These are phyloP conservation scores for Drosophila bipectinata DNA, from an alignment of 1,140 invertebrate genomes.

Conservation along the genomic window DNA sequence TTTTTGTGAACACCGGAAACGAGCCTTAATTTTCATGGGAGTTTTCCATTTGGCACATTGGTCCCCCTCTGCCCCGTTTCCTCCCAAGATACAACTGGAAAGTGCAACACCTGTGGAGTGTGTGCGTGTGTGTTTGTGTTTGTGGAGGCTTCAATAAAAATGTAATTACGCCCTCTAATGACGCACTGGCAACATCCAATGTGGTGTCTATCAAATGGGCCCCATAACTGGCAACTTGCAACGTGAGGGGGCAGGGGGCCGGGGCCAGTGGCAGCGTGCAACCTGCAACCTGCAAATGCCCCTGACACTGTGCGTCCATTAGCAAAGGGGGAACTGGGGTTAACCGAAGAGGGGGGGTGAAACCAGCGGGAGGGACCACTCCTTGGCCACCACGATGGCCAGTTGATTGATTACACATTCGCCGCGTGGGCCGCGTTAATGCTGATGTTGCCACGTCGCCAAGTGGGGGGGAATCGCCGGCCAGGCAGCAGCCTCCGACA, in stretches of 20 bases:
- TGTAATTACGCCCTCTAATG: constrained; percentile 80
- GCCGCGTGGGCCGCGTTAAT: constrained; percentile 65
- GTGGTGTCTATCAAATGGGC: constrained; percentile 28
- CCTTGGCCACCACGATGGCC: constrained; percentile 57
- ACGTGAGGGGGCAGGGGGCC: background rate
- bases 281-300: constrained; percentile 54
- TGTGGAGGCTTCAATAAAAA: constrained; percentile 66
- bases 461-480: constrained; percentile 28
- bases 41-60: constrained; percentile 44
- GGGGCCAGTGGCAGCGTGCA: constrained; percentile 11
- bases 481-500: constrained; percentile 1
- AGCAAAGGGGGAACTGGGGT: constrained; percentile 31
- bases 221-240: constrained; percentile 18
- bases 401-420: constrained; percentile 78
- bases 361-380: constrained; percentile 34
- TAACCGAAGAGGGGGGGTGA: background rate
- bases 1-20: constrained; percentile 59
- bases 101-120: constrained; percentile 40
- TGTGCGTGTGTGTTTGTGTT: constrained; percentile 1
- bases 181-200: constrained; percentile 43
- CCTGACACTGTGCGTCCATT: constrained; percentile 76
- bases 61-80: background rate
- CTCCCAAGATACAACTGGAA: constrained; percentile 25
- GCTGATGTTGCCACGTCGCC: constrained; percentile 61
- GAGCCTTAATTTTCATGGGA: constrained; percentile 67